A percentile compares a stretch with the other conserved stretches of the same genome.
Evolutionary conservation across 2,888 invertebrate genomes (phyloP).

Genomic region (Apodemia hepburni): DNA sequence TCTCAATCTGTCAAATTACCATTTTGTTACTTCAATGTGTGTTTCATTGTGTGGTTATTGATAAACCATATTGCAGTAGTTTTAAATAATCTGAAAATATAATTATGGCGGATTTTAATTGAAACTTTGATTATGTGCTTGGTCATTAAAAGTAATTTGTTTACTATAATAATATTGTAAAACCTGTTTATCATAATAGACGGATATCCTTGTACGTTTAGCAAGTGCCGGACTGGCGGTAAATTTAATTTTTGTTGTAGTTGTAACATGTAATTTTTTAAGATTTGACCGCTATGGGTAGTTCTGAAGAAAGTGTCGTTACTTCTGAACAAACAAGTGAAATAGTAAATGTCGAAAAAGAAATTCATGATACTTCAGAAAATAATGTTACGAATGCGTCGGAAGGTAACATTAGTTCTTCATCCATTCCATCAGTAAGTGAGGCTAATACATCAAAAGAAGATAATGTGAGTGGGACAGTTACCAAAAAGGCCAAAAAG

Average conservation of each 20-base stretch:
- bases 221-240: constrained; percentile 71
- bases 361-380: constrained; percentile 55
- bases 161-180: constrained; percentile 53
- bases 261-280: constrained; percentile 47
- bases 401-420: constrained; percentile 43
- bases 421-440: constrained; percentile 40
- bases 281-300: constrained; percentile 56
- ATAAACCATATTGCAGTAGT: constrained; percentile 39
- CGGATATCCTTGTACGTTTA: constrained; percentile 77
- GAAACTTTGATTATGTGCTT: constrained; percentile 21
- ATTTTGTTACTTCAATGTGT: constrained; percentile 47
- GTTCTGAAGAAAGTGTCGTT: constrained; percentile 56
- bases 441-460: constrained; percentile 59
- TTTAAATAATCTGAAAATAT: constrained; percentile 29
- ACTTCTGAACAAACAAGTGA: constrained; percentile 46
- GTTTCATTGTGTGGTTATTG: constrained; percentile 39
- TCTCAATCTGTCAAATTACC: constrained; percentile 47
- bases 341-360: constrained; percentile 45
- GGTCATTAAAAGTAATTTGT: constrained; percentile 23
- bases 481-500: constrained; percentile 65
- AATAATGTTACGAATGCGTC: constrained; percentile 49
- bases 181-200: constrained; percentile 76
- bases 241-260: constrained; percentile 63
- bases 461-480: constrained; percentile 44
- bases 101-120: background rate